phyloP scores from a whole-genome alignment of 2,113 vertebrate genomes.

The Psilopsiagon aymara region DNA sequence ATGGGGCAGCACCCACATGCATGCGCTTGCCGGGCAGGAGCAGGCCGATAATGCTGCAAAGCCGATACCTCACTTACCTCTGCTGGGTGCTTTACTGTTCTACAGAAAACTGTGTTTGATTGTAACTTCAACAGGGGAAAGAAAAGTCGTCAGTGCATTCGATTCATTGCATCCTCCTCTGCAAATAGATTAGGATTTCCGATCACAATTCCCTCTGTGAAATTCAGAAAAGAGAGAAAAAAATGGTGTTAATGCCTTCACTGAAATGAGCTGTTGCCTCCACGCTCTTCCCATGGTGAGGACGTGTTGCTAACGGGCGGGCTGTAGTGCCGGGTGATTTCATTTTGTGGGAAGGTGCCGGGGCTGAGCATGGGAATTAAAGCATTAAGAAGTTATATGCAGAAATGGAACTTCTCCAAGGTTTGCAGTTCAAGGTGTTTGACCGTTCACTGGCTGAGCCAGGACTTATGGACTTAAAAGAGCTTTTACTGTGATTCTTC shows the following conservation, averaged over 20 bases:
- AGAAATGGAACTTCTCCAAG: conserved; percentile 70
- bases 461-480: conserved; percentile 78
- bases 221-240: conserved; percentile 40
- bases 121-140: conserved; percentile 40
- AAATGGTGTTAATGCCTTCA: conserved; percentile 61
- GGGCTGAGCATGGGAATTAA: conserved; percentile 63
- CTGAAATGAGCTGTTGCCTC: conserved; percentile 55
- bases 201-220: conserved; percentile 49
- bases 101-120: conserved; percentile 61
- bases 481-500: conserved; percentile 87
- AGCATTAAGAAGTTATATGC: conserved; percentile 46
- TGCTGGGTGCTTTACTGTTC: conserved; percentile 67
- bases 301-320: not conserved
- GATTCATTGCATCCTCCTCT: conserved; percentile 49
- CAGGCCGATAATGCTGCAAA: conserved; percentile 60
- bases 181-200: conserved; percentile 48
- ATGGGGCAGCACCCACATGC: not conserved
- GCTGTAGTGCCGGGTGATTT: conserved; percentile 41
- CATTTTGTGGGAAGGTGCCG: conserved; percentile 41
- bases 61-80: conserved; percentile 75
- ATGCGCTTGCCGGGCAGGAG: not conserved
- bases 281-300: conserved; percentile 17
- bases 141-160: conserved; percentile 8
- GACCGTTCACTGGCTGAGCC: conserved; percentile 81
- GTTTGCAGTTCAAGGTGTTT: conserved; percentile 74